Evolutionary conservation across 2,113 vertebrate genomes (phyloP), one percentile per base, ranked within the genome.

Genomic region (Cyphomyrus plagiostoma): DNA sequence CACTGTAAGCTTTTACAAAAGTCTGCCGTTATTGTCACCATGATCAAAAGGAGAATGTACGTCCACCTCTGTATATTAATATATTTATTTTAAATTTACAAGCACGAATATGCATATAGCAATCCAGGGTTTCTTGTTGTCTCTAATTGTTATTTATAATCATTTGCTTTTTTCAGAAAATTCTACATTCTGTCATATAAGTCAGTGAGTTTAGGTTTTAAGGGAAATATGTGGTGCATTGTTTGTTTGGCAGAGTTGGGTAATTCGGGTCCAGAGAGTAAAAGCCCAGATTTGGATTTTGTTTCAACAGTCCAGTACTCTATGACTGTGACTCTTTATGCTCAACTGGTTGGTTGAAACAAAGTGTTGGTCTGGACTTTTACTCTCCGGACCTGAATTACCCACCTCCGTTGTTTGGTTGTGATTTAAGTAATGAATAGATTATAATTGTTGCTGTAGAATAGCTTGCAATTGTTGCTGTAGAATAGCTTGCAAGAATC

Each of bases 1-100:
- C 83, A 97, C 94, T 89, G 96, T 97, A 94, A 91, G 94, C 86
- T 45, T 82, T 82, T 42, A 82, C 5, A 19, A 82, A 80, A 82
- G 39, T 82, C 13, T 30, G 74, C 74, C 10, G 0, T 80, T 21
- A 82, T 42, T 82, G 39, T 82, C 77, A 30, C n/a, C 62, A 2
- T 66, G 1, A 66, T 66, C 62, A 26, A 30, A 66, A 66, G 56
- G 21, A 30, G n/a, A 66, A 66, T 66, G 62, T 66, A 26, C 9
- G 1, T 26, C n/a, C n/a, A 66, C 62, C 62, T 70, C 62, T 70
- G n/a, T 30, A 70, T 70, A 30, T 30, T 30, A 66, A 66, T 26
- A 66, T 26, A 66, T 30, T 26, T 4, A 66, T 66, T 66, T 13
- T 11, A 66, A 11, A 66, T 66, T 30, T 66, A 26, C 9, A 66